Evolutionary conservation across 2,888 invertebrate species (phyloP).

Genomic region (Apamea crenata): DNA sequence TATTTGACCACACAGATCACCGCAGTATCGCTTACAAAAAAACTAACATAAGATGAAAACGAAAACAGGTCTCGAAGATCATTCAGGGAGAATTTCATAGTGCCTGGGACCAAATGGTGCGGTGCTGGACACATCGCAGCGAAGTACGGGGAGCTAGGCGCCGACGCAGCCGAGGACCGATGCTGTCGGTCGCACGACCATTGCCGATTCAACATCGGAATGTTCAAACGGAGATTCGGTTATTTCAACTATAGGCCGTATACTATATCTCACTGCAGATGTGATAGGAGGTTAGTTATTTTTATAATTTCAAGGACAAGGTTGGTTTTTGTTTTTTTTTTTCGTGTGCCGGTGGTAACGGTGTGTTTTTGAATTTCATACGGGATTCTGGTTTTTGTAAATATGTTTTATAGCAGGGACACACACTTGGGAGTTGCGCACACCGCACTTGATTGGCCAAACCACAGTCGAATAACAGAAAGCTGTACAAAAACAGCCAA

Average conservation of each 20-base stretch:
- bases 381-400: conserved; percentile 34
- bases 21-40: conserved; percentile 24
- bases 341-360: conserved; percentile 32
- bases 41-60: conserved; percentile 63
- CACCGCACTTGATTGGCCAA: neutral
- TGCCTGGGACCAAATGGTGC: conserved; percentile 94
- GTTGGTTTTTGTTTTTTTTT: conserved; percentile 55
- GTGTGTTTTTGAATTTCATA: conserved; percentile 43
- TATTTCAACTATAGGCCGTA: conserved; percentile 93
- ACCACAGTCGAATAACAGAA: neutral
- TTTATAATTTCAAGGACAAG: conserved; percentile 67
- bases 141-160: conserved; percentile 91
- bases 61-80: conserved; percentile 85
- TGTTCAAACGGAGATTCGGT: conserved; percentile 91
- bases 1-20: conserved; percentile 47
- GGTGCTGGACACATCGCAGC: conserved; percentile 91
- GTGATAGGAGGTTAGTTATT: conserved; percentile 93
- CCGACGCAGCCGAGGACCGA: conserved; percentile 89
- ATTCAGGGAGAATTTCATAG: conserved; percentile 89
- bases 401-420: conserved; percentile 23
- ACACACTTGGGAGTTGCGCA: neutral
- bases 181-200: conserved; percentile 94
- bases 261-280: conserved; percentile 94
- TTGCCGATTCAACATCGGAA: conserved; percentile 92
- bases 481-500: neutral